A percentile compares a stretch with the other conserved stretches of the same genome.
Conservation (phyloP, 2,888 invertebrate species). For the Tetrapedia diversipes region DNA sequence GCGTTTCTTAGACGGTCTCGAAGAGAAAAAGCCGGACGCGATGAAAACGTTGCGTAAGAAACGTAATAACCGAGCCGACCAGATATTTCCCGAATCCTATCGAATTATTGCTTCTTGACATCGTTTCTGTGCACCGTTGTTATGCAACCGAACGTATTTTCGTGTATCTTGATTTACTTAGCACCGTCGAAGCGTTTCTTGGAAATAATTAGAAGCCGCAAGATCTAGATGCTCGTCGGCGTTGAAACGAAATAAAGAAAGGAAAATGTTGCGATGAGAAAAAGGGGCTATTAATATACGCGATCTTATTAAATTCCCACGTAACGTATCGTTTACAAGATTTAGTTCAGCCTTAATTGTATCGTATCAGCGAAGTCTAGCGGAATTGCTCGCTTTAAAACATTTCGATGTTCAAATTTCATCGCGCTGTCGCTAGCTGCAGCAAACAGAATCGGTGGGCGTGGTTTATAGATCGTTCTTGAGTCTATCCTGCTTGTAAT, state of each 20-base stretch:
- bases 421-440: too few species aligned
- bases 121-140: neutral
- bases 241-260: neutral
- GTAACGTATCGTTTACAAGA: neutral
- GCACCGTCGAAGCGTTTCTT: constrained; percentile 1
- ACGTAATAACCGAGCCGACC: constrained; percentile 21
- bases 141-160: neutral
- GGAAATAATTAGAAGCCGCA: neutral
- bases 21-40: constrained; percentile 32
- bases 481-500: neutral
- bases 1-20: constrained; percentile 10
- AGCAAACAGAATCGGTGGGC: neutral
- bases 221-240: neutral
- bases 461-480: neutral
- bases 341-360: neutral
- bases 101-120: constrained; percentile 24
- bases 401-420: too few species aligned
- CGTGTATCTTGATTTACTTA: neutral
- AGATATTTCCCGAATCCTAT: constrained; percentile 35
- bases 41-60: constrained; percentile 39
- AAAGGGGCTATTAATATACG: neutral
- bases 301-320: neutral
- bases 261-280: neutral
- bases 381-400: too few species aligned
- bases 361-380: too few species aligned